A percentile compares a stretch with the other conserved stretches of the same genome.
Conservation (phyloP, 2,113 vertebrate species). For the Mixornis gularis region DNA sequence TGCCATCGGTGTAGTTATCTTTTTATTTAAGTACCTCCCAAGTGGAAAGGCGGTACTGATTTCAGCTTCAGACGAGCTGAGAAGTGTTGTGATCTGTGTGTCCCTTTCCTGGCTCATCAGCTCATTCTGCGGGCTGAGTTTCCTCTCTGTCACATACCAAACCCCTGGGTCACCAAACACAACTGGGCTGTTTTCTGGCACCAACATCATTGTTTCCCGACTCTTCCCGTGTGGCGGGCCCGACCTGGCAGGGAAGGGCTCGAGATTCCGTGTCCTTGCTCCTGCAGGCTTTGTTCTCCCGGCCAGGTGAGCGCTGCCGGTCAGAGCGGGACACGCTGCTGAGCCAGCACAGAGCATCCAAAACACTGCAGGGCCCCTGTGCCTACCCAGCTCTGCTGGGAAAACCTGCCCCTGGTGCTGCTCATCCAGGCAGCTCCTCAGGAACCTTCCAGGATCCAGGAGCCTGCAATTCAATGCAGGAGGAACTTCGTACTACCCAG, state of each 20-base stretch:
- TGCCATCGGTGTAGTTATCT: background rate
- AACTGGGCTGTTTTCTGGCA: background rate
- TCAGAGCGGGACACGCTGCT: background rate
- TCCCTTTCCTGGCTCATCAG: background rate
- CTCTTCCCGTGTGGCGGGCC: background rate
- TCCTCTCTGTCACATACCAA: background rate
- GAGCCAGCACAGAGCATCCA: background rate
- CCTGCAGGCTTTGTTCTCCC: background rate
- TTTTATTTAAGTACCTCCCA: background rate
- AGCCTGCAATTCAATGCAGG: background rate
- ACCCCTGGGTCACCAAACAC: background rate
- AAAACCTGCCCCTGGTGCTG: background rate
- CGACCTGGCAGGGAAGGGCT: accelerated
- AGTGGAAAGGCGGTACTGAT: background rate
- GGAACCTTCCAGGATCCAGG: background rate
- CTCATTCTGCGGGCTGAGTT: background rate
- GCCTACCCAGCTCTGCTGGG: background rate
- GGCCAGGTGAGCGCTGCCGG: background rate
- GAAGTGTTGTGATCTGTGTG: background rate
- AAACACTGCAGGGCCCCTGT: background rate
- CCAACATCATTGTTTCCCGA: accelerated
- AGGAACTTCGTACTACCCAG: background rate
- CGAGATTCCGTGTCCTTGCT: accelerated
- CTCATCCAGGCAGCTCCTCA: background rate
- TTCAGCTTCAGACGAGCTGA: background rate